A percentile compares a stretch with the other conserved stretches of the same genome.
These are phyloP conservation scores for Andrena flavipes DNA, from an alignment of 2,888 invertebrate species.

Conservation along the genomic window DNA sequence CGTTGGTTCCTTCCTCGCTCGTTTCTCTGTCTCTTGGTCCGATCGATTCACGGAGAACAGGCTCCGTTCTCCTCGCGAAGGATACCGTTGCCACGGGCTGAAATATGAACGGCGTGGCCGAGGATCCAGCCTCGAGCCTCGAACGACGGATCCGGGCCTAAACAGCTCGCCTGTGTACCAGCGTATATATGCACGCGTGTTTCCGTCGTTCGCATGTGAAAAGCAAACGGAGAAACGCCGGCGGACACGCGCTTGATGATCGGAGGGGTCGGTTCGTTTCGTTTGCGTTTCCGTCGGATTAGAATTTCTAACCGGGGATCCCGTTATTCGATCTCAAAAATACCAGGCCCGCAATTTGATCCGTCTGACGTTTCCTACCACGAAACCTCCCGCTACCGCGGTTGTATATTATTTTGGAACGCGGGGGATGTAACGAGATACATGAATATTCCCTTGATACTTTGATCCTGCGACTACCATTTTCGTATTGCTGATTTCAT, in stretches of 20 bases:
- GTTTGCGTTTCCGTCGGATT: constrained; percentile 58
- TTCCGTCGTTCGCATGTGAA: neutral
- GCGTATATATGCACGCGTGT: neutral
- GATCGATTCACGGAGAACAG: constrained; percentile 39
- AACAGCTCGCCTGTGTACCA: neutral
- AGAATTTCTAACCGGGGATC: constrained; percentile 64
- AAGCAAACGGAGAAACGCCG: constrained; percentile 8
- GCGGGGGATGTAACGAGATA: constrained; percentile 28
- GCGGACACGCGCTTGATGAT: neutral
- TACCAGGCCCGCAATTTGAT: constrained; percentile 48
- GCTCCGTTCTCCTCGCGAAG: constrained; percentile 6
- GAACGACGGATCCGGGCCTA: constrained; percentile 3
- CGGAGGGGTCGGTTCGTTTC: constrained; percentile 42
- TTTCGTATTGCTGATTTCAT: neutral
- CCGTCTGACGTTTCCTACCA: constrained; percentile 19
- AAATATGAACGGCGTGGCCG: constrained; percentile 40
- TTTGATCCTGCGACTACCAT: neutral
- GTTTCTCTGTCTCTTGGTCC: constrained; percentile 8
- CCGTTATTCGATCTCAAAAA: constrained; percentile 61
- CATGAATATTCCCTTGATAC: constrained; percentile 5
- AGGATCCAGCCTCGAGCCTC: constrained; percentile 33
- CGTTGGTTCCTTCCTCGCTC: constrained; percentile 43
- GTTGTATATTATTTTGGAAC: constrained; percentile 29
- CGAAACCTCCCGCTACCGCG: constrained; percentile 11
- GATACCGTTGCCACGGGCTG: neutral